Evolutionary conservation across 1,140 invertebrate genomes (phyloP), one percentile per base, ranked within the genome.

Genomic region (Trichonephila clavipes): DNA sequence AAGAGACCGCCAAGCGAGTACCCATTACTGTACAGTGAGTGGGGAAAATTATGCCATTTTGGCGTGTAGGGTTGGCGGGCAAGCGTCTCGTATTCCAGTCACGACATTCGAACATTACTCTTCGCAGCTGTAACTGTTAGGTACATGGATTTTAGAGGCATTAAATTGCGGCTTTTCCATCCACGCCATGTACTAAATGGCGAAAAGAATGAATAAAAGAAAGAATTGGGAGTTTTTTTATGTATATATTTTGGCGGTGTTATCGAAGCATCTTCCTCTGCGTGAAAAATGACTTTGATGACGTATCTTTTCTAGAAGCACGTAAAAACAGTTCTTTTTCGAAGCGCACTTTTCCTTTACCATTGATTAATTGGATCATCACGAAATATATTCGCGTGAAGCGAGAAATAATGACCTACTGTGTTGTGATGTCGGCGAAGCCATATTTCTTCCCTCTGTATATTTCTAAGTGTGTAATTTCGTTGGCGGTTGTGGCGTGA

Each of bases 21-120:
- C 58, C 58, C 62, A 51, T 51, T 51, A 10, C 51, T 51, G 51
- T 51, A 51, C 10, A 10, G 51, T 51, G 51, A 51, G 10, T 10
- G 51, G 24, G 58, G 59, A 8, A 51, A 69, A 90, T 62, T 88
- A 77, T 77, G 72, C 72, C 72, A 77, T 81, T 24, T 81, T 90
- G 72, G 19, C 64, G 44, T n/a, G 72, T 21, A 28, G 40, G 72
- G 40, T 58, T 77, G 85, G 58, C 85, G 40, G 72, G 40, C n/a
- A 59, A 59, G 58, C 85, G 59, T 51, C 40, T 34, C 24, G 40
- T 59, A 90, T 90, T 77, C 88, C 51, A 81, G 88, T 90, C 88
- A 90, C 88, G 88, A 90, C 19, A 90, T 90, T 81, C 44, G 66
- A 58, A 61, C 88, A 90, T 90, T 90, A 90, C 58, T 90, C 88